phyloP scores from a whole-genome alignment of 1,140 invertebrate genomes.

The Dryas iulia region DNA sequence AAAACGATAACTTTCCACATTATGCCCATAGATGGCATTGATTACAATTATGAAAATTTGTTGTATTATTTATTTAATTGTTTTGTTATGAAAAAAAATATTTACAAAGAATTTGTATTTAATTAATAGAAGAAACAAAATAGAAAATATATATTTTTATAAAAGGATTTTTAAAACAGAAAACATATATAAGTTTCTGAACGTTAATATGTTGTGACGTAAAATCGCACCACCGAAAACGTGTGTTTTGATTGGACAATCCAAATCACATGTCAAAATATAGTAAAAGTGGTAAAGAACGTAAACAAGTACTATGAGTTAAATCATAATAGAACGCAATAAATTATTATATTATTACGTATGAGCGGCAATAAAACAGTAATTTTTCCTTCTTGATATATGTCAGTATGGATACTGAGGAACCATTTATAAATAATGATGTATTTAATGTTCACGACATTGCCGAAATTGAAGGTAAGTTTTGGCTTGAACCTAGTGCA shows the following conservation, averaged over 20 bases:
- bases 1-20: not conserved
- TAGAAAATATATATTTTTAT: not conserved
- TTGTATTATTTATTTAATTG: no score
- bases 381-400: not conserved
- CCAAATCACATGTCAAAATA: constrained; percentile 62
- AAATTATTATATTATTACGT: constrained; percentile 3
- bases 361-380: not conserved
- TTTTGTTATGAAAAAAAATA: no score
- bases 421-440: constrained; percentile 64
- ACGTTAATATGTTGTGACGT: constrained; percentile 47
- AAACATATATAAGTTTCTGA: constrained; percentile 9
- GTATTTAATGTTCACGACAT: constrained; percentile 69
- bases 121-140: no score
- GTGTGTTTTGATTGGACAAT: constrained; percentile 55
- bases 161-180: no score
- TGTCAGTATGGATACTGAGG: constrained; percentile 56
- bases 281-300: constrained; percentile 29
- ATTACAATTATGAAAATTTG: no score
- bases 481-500: not conserved
- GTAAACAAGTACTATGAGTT: constrained; percentile 56
- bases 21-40: not conserved
- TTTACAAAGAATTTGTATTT: no score
- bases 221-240: constrained; percentile 62
- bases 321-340: constrained; percentile 15
- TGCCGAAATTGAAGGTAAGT: constrained; percentile 68